These are phyloP conservation scores for Myopa tessellatipennis DNA, from an alignment of 2,888 invertebrate genomes.

Conservation along the genomic window DNA sequence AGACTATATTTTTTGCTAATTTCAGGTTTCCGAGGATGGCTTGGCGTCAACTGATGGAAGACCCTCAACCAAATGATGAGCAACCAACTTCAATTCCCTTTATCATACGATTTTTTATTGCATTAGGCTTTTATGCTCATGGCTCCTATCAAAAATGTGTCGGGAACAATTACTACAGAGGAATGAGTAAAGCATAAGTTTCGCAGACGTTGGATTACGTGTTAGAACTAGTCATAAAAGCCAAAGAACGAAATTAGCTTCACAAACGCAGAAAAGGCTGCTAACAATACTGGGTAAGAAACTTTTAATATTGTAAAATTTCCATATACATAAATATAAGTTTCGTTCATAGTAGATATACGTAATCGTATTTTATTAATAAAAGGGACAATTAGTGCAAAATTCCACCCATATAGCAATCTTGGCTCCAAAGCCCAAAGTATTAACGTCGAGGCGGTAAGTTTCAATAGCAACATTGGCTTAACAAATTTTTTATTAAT, in stretches of 20 bases:
- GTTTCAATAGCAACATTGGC: not conserved
- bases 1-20: slow-evolving; percentile 27
- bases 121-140: slow-evolving; percentile 10
- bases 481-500: too few relatives aligned
- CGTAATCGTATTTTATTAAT: slow-evolving; percentile 25
- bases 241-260: slow-evolving; percentile 19
- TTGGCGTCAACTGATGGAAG: slow-evolving; percentile 24
- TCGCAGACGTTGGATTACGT: not conserved
- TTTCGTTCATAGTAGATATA: slow-evolving; percentile 9
- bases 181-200: not conserved
- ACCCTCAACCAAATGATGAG: slow-evolving; percentile 12
- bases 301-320: slow-evolving; percentile 3
- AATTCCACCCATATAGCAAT: slow-evolving; percentile 37
- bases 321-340: slow-evolving; percentile 10
- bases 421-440: slow-evolving; percentile 17
- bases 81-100: slow-evolving; percentile 30
- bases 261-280: slow-evolving; percentile 6
- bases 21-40: slow-evolving; percentile 22
- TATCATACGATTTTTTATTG: slow-evolving; percentile 21
- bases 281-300: slow-evolving; percentile 22
- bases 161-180: slow-evolving; percentile 9
- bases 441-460: slow-evolving; percentile 12
- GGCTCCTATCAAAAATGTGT: slow-evolving; percentile 35
- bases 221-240: slow-evolving; percentile 5
- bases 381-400: slow-evolving; percentile 31